A percentile compares a stretch with the other conserved stretches of the same genome.
These are phyloP conservation scores for Gonioctena quinquepunctata DNA, from an alignment of 1,140 invertebrate species.

Conservation along the genomic window DNA sequence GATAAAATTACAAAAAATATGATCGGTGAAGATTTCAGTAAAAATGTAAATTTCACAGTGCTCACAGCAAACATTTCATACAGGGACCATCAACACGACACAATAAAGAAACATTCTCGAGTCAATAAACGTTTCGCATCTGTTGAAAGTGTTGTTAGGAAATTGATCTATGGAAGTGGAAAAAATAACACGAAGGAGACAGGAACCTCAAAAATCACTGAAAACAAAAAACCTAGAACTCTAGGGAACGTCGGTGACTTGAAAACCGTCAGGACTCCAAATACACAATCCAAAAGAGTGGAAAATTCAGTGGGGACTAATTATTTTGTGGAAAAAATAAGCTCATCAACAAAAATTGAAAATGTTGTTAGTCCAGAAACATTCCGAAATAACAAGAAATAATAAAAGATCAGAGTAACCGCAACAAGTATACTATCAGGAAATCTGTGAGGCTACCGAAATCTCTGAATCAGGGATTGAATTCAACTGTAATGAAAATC, in stretches of 20 bases:
- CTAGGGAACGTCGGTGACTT: neutral
- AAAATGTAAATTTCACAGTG: neutral
- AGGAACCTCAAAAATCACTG: neutral
- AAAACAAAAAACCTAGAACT: neutral
- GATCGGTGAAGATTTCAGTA: neutral
- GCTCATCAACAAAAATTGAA: neutral
- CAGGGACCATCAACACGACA: neutral
- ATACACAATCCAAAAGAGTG: neutral
- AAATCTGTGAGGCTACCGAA: neutral
- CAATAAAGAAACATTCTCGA: neutral
- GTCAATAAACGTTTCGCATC: neutral
- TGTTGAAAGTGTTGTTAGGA: conserved; percentile 1
- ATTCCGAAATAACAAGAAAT: neutral
- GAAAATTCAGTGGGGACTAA: neutral
- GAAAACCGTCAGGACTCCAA: neutral
- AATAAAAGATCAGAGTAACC: neutral
- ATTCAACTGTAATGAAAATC: too few species aligned
- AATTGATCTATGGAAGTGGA: neutral
- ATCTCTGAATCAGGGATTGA: neutral
- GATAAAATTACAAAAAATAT: too few species aligned
- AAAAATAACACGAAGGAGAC: neutral
- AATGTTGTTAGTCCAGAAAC: neutral
- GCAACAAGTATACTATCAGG: neutral
- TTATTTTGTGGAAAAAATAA: neutral
- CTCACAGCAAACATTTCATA: neutral